A percentile compares a stretch with the other conserved stretches of the same genome.
Conservation (phyloP, 2,888 invertebrate species). For the Caenorhabditis imperialis region DNA sequence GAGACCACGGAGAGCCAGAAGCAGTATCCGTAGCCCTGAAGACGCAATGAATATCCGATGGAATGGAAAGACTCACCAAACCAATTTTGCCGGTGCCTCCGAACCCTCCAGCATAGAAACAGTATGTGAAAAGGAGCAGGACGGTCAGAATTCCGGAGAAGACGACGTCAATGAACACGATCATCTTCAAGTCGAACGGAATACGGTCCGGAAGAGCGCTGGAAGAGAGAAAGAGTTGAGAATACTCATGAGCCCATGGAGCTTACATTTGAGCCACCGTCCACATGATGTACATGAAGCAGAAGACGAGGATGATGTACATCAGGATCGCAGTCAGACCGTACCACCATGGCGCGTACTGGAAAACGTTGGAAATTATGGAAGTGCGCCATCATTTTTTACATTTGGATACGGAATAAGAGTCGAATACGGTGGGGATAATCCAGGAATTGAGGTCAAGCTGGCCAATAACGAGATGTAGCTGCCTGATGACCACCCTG, state of each 20-base stretch:
- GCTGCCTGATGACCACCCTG: slow-evolving; percentile 32
- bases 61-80: slow-evolving; percentile 8
- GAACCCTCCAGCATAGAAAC: slow-evolving; percentile 48
- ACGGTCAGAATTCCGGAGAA: slow-evolving; percentile 35
- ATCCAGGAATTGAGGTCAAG: not conserved
- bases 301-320: not conserved
- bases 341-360: slow-evolving; percentile 16
- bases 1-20: slow-evolving; percentile 42
- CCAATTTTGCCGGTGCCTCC: slow-evolving; percentile 7
- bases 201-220: slow-evolving; percentile 30
- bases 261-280: not conserved
- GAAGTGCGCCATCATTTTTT: not conserved
- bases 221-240: not conserved
- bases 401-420: slow-evolving; percentile 21
- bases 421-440: slow-evolving; percentile 23
- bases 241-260: slow-evolving; percentile 2
- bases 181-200: slow-evolving; percentile 39
- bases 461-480: not conserved
- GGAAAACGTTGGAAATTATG: not conserved
- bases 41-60: not conserved
- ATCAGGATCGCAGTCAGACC: not conserved
- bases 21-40: slow-evolving; percentile 32
- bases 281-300: slow-evolving; percentile 2
- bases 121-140: slow-evolving; percentile 32
- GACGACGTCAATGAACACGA: slow-evolving; percentile 33